Base-by-base conservation (phyloP, 2,888 invertebrate genomes). In the Drosophila macrospina region DNA sequence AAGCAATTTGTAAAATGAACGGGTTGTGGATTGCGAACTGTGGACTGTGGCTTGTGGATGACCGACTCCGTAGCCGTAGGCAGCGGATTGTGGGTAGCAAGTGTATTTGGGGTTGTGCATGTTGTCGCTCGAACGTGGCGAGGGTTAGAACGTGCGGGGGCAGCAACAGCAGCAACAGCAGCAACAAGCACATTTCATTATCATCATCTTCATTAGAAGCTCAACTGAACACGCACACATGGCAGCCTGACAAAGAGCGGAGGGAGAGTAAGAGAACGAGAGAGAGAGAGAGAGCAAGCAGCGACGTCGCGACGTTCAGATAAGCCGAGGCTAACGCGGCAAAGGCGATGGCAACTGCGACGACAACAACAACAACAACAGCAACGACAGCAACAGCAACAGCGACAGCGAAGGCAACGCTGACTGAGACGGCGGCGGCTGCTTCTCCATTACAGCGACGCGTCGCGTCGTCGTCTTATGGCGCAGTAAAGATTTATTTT, bases 401-500 rank as follows among this genome's bases (percentile, higher is more conserved):
- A 20, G 37, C 50, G 5, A 26, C 37, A 11, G 10, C 37, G 26
- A n/a, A 24, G 10, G 24, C 37, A 28, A 42, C 54, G 54, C 24
- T 32, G 13, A 13, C 60, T 37, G 28, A 24, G 51, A 36, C 52
- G 30, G n/a, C 52, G 28, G 28, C 28, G 32, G 32, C 42, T 55
- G 39, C 39, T 39, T 39, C 41, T 42, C 42, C 26, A 55, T 42
- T 44, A 42, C 42, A 42, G 44, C 55, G 55, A 34, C 55, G 36
- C 48, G 55, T 34, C 50, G 65, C 60, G 55, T 55, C 63, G 54
- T 66, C 68, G 63, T 86, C 82, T 86, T 89, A 86, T 88, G 87
- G 89, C 86, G 86, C 89, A 88, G 86, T 88, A 81, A 86, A 86
- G 86, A 89, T 86, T 88, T 88, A 87, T 86, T 84, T 84, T 85